A percentile compares a stretch with the other conserved stretches of the same genome.
Conservation (phyloP, 1,140 invertebrate species). For the Trialeurodes vaporariorum region DNA sequence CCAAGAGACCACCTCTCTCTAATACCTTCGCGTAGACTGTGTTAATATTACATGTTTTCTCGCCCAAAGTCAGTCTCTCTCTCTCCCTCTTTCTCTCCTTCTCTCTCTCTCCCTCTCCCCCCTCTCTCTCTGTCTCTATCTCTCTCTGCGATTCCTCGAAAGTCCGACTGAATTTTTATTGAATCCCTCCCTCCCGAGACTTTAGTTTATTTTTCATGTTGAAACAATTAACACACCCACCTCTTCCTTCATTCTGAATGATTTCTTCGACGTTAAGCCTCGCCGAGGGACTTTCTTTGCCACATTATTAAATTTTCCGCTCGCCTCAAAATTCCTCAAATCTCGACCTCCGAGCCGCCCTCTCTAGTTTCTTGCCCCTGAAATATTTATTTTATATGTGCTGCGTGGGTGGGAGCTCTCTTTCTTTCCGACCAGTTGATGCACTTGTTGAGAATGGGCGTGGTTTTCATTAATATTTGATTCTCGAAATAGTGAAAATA, state of each 20-base stretch:
- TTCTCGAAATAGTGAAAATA: too few species aligned
- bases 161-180: neutral
- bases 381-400: neutral
- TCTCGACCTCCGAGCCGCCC: neutral
- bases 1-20: too few species aligned
- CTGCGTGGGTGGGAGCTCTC: too few species aligned
- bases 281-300: neutral
- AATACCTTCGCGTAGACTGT: neutral
- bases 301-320: neutral
- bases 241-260: neutral
- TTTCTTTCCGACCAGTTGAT: too few species aligned
- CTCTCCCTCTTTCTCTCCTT: neutral
- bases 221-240: neutral
- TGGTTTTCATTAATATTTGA: too few species aligned
- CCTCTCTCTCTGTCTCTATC: too few species aligned
- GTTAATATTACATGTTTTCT: constrained; percentile 1
- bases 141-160: too few species aligned
- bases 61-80: too few species aligned
- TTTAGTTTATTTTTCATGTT: neutral
- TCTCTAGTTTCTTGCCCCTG: neutral
- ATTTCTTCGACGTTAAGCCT: neutral
- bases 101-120: too few species aligned
- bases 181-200: neutral
- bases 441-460: too few species aligned
- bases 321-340: neutral